Evolutionary conservation across 2,888 invertebrate species (phyloP).

Genomic region (Petrolisthes cinctipes): DNA sequence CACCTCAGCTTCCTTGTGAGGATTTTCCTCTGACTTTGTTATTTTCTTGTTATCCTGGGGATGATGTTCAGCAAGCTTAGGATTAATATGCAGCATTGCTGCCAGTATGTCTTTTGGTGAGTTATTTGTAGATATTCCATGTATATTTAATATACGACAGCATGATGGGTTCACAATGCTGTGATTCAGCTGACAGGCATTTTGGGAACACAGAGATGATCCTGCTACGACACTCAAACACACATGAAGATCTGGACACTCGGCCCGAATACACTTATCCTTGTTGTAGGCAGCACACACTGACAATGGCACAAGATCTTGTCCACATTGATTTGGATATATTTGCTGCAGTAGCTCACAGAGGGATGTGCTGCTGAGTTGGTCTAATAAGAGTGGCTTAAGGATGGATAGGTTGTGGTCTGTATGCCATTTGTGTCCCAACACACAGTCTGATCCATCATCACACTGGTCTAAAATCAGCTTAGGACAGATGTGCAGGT

Average conservation of each 20-base stretch:
- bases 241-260: conserved; percentile 44
- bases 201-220: conserved; percentile 16
- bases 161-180: conserved; percentile 16
- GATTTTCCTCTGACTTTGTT: too few species aligned
- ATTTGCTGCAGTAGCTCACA: not conserved
- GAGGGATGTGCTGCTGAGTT: not conserved
- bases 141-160: conserved; percentile 13
- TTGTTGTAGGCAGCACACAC: conserved; percentile 47
- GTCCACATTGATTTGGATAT: not conserved
- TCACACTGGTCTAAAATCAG: conserved; percentile 11
- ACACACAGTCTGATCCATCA: conserved; percentile 14
- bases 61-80: not conserved
- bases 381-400: conserved; percentile 22
- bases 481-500: conserved; percentile 45
- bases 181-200: conserved; percentile 45
- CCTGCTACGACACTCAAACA: conserved; percentile 39
- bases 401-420: conserved; percentile 47
- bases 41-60: not conserved
- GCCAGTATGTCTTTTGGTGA: conserved; percentile 43
- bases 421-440: conserved; percentile 49
- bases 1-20: too few species aligned
- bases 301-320: not conserved
- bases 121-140: conserved; percentile 41
- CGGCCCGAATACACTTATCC: not conserved
- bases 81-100: conserved; percentile 26